Base-by-base conservation (phyloP, 2,888 invertebrate genomes). In the Dolomedes plantarius region DNA sequence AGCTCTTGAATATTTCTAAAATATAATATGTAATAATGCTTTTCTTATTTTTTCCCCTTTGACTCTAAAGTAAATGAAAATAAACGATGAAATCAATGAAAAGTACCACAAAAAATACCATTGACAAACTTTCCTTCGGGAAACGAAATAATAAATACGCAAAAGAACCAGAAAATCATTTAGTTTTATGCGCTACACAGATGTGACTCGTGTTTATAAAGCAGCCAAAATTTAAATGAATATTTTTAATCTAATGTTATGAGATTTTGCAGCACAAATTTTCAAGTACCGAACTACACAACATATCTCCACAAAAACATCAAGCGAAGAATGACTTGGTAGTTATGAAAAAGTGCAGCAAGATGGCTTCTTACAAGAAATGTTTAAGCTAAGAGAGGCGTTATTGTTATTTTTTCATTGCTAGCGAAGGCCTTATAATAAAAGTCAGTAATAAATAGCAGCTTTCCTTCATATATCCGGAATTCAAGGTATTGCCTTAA, bases 361-460 rank as follows among this genome's bases (percentile, higher is more conserved):
- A 46, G 56, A 71, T 64, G 62, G 65, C 31, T 36, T 72, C 62
- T 72, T 28, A 79, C 50, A 56, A 31, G 39, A 46, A 46, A 46
- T 46, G 29, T 29, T 23, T 78, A 62, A 71, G 36, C 27, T 27
- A 32, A 11, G 27, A 46, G 19, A 41, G n/a, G 32, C 56, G 46
- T 67, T 80, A 80, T 73, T 16, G 46, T 46, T 80, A 73, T 41
- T 80, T 80, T 80, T 73, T 46, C 41, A 71, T 28, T 13, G 62
- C 7, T 6, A 62, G 46, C 41, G 16, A 46, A 46, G n/a, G 46
- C 67, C 39, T 50, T 73, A 67, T 80, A 80, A 80, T 80, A 80
- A 80, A 80, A 74, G 73, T 67, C 80, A 74, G 80, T 80, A 74
- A 80, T 80, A 80, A 73, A 64, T 73, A 74, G 67, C 67, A 62